Base-by-base conservation (phyloP, 1,140 invertebrate genomes). In the Samia ricini region DNA sequence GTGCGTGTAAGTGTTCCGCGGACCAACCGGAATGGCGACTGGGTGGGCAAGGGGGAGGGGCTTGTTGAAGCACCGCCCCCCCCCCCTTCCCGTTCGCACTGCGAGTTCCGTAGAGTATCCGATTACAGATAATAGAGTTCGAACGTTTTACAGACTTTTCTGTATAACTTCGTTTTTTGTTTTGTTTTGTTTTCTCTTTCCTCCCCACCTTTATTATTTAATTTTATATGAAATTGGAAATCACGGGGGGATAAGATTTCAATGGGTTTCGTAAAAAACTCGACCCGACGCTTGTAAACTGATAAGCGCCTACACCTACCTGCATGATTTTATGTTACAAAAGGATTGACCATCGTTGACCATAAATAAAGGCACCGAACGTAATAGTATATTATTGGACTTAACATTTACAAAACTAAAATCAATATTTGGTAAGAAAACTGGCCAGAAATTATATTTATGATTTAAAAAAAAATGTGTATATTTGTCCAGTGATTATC, bases 111-210 rank as follows among this genome's bases (percentile, higher is more conserved):
- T 56, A 74, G 63, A 74, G 74, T 82, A 79, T 82, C 70, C 73
- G 68, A 79, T 82, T 81, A 81, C 77, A 69, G 77, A 81, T 77
- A 81, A 74, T 79, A 77, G 69, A 73, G 66, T 66, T 74, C 63
- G 63, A 60, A 57, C 71, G 61, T 71, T 71, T 66, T 61, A 68
- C 18, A 62, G 12, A 21, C 52, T 61, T 60, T 68, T 68, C 33
- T 42, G 33, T 63, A 49, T 65, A n/a, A 62, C 61, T 70, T 71
- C 7, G 12, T 42, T 42, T 4, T 42, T 26, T 3, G 26, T 26
- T 26, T 8, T 4, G 4, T 42, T 8, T 42, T 42, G 12, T 42
- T 42, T 42, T 7, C 12, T 10, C 2, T 42, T 74, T n/a, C n/a
- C n/a, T n/a, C n/a, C n/a, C n/a, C n/a, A n/a, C n/a, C n/a, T n/a